phyloP scores from a whole-genome alignment of 2,797 vertebrate species.

The Gastrophryne carolinensis region DNA sequence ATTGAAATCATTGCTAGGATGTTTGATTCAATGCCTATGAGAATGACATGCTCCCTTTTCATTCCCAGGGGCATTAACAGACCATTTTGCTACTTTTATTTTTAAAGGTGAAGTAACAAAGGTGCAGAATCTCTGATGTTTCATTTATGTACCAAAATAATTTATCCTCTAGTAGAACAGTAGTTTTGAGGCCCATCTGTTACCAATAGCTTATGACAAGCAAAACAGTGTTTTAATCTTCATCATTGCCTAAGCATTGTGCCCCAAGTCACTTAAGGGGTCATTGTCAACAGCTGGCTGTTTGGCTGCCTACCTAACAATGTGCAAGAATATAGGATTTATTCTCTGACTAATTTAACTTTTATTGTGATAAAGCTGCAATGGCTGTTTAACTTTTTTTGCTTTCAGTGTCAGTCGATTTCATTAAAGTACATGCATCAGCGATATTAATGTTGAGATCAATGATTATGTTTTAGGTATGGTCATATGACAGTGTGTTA shows the following conservation, averaged over 20 bases:
- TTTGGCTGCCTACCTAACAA: conserved; percentile 31
- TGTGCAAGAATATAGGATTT: conserved; percentile 8
- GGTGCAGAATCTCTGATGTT: conserved; percentile 35
- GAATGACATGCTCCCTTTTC: conserved; percentile 17
- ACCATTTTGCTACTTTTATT: conserved; percentile 26
- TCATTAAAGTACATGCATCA: too few relatives aligned
- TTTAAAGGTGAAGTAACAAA: conserved; percentile 43
- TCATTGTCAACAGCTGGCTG: conserved; percentile 43
- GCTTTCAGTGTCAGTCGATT: too few relatives aligned
- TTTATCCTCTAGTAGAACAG: conserved; percentile 42
- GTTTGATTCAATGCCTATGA: conserved; percentile 47
- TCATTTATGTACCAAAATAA: conserved; percentile 35
- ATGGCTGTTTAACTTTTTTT: too few relatives aligned
- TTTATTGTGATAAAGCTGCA: neutral
- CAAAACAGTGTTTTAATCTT: conserved; percentile 48
- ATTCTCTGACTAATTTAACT: neutral
- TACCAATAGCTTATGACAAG: conserved; percentile 30
- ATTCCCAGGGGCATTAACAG: conserved; percentile 5
- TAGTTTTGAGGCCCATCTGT: conserved; percentile 48
- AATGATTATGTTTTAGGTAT: too few relatives aligned
- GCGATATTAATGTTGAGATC: too few relatives aligned
- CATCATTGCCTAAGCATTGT: conserved; percentile 42
- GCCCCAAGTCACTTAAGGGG: conserved; percentile 33
- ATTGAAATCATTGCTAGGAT: conserved; percentile 37
- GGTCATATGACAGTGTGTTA: too few relatives aligned